Conservation (phyloP, 2,797 vertebrate genomes). For the Gambusia yucatana region DNA sequence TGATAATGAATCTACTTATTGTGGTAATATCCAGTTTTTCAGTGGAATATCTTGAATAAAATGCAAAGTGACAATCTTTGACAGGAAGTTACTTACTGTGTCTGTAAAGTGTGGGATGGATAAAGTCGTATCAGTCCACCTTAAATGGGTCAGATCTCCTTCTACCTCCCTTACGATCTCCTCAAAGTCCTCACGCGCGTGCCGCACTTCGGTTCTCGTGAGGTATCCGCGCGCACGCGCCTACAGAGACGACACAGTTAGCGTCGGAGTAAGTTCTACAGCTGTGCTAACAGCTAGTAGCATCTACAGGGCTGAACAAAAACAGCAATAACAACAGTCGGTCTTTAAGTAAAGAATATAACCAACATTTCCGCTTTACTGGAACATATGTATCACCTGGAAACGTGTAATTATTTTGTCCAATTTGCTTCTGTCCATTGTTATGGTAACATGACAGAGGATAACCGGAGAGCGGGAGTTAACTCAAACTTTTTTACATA, state of each 20-base stretch:
- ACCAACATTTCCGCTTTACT: rapidly evolving
- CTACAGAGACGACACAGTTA: conserved; percentile 63
- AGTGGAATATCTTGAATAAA: background rate
- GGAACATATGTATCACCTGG: conserved; percentile 67
- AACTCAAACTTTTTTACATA: conserved; percentile 29
- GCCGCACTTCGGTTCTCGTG: conserved; percentile 76
- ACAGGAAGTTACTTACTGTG: conserved; percentile 57
- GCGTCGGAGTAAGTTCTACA: background rate
- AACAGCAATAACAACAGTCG: background rate
- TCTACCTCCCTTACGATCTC: conserved; percentile 87
- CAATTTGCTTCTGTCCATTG: conserved; percentile 67
- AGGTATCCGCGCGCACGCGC: conserved; percentile 84
- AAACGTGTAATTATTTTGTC: conserved; percentile 63
- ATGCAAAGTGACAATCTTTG: background rate
- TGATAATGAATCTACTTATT: background rate
- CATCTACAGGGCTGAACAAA: background rate
- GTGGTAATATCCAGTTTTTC: background rate
- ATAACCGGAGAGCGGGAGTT: conserved; percentile 51
- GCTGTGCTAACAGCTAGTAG: background rate
- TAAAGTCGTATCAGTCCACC: conserved; percentile 80
- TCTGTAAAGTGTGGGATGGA: conserved; percentile 80
- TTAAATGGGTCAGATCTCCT: conserved; percentile 76
- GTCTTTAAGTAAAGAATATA: background rate
- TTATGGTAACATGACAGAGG: conserved; percentile 54
- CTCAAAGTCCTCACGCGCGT: conserved; percentile 83